Evolutionary conservation across 1,140 invertebrate genomes (phyloP).

Genomic region (Cotesia typhae): DNA sequence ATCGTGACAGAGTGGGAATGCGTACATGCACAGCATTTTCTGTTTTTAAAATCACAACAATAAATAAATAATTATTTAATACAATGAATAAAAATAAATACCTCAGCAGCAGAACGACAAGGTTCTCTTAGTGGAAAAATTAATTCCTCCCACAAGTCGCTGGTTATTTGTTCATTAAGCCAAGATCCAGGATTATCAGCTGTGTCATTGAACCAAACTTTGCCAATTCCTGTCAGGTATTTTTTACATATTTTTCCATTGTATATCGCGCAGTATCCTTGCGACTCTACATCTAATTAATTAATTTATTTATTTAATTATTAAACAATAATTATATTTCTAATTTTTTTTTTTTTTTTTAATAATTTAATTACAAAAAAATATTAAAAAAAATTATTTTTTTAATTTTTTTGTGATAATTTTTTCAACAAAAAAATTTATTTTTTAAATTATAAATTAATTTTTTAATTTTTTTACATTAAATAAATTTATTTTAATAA

Average conservation of each 20-base stretch:
- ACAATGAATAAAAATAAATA: conserved; percentile 51
- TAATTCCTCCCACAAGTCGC: conserved; percentile 84
- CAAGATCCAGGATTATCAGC: conserved; percentile 74
- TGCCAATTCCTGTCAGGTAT: conserved; percentile 75
- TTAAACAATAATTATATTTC: too few species aligned
- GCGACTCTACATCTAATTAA: conserved; percentile 38
- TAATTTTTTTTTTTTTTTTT: too few species aligned
- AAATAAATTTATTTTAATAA: too few species aligned
- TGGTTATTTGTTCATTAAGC: conserved; percentile 86
- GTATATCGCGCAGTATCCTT: conserved; percentile 86
- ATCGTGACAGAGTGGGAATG: conserved; percentile 85
- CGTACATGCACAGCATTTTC: conserved; percentile 89
- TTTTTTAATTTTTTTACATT: too few species aligned
- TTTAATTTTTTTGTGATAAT: too few species aligned
- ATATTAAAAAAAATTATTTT: too few species aligned
- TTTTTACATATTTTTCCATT: conserved; percentile 87
- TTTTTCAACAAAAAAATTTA: too few species aligned
- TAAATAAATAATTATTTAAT: background rate
- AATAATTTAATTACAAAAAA: too few species aligned
- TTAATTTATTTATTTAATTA: too few species aligned
- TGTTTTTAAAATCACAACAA: conserved; percentile 50
- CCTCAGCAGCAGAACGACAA: conserved; percentile 86
- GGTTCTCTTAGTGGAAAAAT: conserved; percentile 80
- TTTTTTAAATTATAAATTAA: too few species aligned
- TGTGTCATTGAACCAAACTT: conserved; percentile 85